These are phyloP conservation scores for Gryon sp. DNA, from an alignment of 1,140 invertebrate genomes.

Conservation along the genomic window DNA sequence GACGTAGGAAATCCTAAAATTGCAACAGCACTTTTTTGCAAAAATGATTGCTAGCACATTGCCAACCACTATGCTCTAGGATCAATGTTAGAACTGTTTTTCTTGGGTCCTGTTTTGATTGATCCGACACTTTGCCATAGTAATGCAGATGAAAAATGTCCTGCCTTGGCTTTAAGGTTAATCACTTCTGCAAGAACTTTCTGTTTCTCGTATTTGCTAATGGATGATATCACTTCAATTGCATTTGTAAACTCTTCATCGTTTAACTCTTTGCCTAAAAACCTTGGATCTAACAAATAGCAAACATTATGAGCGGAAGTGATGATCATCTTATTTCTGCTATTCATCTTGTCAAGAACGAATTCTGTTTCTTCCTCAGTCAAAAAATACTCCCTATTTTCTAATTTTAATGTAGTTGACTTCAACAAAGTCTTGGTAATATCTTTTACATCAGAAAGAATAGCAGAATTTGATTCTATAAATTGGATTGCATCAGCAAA, in stretches of 20 bases:
- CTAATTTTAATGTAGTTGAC: constrained; percentile 7
- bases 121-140: constrained; percentile 17
- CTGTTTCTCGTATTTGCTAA: not conserved
- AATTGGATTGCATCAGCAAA: constrained; percentile 17
- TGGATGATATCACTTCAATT: constrained; percentile 11
- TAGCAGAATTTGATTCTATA: constrained; percentile 16
- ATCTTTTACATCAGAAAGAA: constrained; percentile 24
- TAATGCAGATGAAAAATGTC: constrained; percentile 1
- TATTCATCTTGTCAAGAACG: constrained; percentile 12
- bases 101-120: constrained; percentile 20
- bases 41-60: constrained; percentile 21
- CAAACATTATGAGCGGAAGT: constrained; percentile 13
- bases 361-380: constrained; percentile 13
- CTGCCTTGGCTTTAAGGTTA: constrained; percentile 18
- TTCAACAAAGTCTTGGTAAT: not conserved
- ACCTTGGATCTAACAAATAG: constrained; percentile 20
- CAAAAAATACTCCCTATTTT: constrained; percentile 4
- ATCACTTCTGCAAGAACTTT: constrained; percentile 19
- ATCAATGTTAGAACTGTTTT: not conserved
- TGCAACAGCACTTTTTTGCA: constrained; percentile 8
- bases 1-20: constrained; percentile 33
- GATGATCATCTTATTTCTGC: not conserved
- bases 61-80: constrained; percentile 23
- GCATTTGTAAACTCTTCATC: constrained; percentile 9
- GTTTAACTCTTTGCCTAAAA: constrained; percentile 14